These are phyloP conservation scores for Papilio polyxenes DNA, from an alignment of 1,140 invertebrate species.

Conservation along the genomic window DNA sequence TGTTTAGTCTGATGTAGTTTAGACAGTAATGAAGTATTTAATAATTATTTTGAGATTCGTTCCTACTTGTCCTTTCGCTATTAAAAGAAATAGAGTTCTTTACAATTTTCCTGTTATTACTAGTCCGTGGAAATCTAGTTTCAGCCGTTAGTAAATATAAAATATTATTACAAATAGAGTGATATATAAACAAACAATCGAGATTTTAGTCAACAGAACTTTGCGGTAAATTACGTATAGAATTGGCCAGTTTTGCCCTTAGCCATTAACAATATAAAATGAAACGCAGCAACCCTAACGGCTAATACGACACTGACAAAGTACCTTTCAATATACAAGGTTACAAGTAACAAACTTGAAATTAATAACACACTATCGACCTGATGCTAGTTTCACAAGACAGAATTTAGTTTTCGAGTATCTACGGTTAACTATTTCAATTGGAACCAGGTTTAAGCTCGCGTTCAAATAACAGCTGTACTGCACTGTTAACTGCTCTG, in stretches of 20 bases:
- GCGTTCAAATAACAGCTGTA: neutral
- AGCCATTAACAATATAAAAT: neutral
- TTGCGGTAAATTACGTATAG: slow-evolving; percentile 22
- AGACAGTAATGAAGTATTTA: too few species aligned
- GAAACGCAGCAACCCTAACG: slow-evolving; percentile 17
- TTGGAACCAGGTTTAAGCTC: too few species aligned
- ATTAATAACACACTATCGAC: slow-evolving; percentile 37
- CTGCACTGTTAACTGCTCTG: neutral
- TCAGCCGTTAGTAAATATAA: too few species aligned
- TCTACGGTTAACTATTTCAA: too few species aligned
- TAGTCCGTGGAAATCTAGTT: too few species aligned
- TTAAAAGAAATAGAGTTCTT: too few species aligned
- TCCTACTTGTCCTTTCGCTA: too few species aligned
- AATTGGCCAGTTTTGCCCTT: slow-evolving; percentile 3
- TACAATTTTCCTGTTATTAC: too few species aligned
- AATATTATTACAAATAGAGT: neutral
- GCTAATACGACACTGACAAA: slow-evolving; percentile 36
- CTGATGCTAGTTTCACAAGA: neutral
- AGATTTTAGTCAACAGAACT: slow-evolving; percentile 8
- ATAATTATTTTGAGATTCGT: too few species aligned
- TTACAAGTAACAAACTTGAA: slow-evolving; percentile 34
- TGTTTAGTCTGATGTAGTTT: too few species aligned
- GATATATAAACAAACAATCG: neutral
- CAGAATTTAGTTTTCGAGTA: neutral
- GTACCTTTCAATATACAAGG: slow-evolving; percentile 29